A percentile compares a stretch with the other conserved stretches of the same genome.
These are phyloP conservation scores for Drosophila eugracilis DNA, from an alignment of 1,140 invertebrate genomes.

Conservation along the genomic window DNA sequence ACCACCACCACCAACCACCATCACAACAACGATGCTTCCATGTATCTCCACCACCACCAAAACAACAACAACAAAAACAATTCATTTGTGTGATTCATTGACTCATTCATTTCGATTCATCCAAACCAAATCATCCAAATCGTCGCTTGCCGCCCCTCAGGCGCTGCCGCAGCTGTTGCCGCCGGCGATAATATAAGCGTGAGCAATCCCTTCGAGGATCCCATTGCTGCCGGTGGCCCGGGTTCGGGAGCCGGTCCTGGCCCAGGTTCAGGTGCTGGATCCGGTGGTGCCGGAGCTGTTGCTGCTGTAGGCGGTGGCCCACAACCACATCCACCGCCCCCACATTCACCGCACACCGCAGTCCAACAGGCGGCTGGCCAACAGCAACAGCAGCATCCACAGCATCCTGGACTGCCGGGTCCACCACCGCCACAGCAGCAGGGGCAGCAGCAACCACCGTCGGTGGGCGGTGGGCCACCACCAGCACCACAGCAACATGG, in stretches of 20 bases:
- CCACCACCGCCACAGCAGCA: conserved; percentile 39
- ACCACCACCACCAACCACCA: conserved; percentile 30
- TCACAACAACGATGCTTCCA: conserved; percentile 53
- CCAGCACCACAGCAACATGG: conserved; percentile 52
- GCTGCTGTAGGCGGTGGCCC: conserved; percentile 41
- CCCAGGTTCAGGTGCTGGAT: conserved; percentile 32
- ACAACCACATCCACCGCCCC: conserved; percentile 55
- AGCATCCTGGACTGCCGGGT: conserved; percentile 34
- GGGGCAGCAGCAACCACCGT: conserved; percentile 37
- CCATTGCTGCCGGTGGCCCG: conserved; percentile 84
- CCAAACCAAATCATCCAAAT: conserved; percentile 50
- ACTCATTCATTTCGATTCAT: conserved; percentile 76
- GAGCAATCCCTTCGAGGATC: conserved; percentile 93
- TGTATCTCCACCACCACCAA: conserved; percentile 46
- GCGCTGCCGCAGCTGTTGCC: conserved; percentile 69
- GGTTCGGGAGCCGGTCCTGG: conserved; percentile 48
- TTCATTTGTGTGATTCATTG: conserved; percentile 65
- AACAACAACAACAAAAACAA: conserved; percentile 38
- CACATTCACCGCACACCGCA: conserved; percentile 72
- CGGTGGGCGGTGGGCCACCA: conserved; percentile 21
- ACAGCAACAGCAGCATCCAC: conserved; percentile 37
- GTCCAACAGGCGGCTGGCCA: conserved; percentile 39
- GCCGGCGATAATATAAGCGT: conserved; percentile 90
- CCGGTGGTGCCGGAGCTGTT: conserved; percentile 54
- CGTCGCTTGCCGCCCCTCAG: conserved; percentile 38